A percentile compares a stretch with the other conserved stretches of the same genome.
Conservation (phyloP, 2,888 invertebrate genomes). For the Apodemia zela region DNA sequence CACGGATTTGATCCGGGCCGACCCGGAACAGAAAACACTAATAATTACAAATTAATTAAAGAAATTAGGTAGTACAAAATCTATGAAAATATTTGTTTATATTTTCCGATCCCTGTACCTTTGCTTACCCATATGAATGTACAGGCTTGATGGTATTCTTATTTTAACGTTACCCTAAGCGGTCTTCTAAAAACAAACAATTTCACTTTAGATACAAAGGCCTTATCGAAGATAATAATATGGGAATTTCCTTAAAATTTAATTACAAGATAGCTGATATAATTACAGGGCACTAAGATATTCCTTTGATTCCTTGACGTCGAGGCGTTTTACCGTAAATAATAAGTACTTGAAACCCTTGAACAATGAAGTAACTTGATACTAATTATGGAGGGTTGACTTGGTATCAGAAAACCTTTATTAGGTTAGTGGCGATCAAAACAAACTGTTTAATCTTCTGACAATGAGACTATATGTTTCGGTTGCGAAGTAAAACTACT, state of each 20-base stretch:
- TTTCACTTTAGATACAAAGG: background rate
- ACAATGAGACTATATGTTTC: no score
- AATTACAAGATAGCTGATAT: background rate
- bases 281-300: background rate
- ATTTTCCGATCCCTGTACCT: no score
- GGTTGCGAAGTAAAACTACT: no score
- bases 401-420: background rate
- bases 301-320: background rate
- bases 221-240: background rate
- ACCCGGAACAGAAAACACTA: no score
- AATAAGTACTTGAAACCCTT: background rate
- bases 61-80: no score
- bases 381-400: background rate
- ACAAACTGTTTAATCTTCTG: background rate
- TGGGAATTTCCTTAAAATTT: background rate
- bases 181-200: background rate
- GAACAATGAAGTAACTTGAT: background rate
- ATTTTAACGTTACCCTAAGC: no score
- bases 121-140: no score
- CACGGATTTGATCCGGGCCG: no score
- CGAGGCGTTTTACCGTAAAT: background rate
- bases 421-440: background rate
- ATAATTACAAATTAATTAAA: no score
- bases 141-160: no score
- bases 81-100: no score